phyloP scores from a whole-genome alignment of 2,113 vertebrate species.

The Mirounga angustirostris region DNA sequence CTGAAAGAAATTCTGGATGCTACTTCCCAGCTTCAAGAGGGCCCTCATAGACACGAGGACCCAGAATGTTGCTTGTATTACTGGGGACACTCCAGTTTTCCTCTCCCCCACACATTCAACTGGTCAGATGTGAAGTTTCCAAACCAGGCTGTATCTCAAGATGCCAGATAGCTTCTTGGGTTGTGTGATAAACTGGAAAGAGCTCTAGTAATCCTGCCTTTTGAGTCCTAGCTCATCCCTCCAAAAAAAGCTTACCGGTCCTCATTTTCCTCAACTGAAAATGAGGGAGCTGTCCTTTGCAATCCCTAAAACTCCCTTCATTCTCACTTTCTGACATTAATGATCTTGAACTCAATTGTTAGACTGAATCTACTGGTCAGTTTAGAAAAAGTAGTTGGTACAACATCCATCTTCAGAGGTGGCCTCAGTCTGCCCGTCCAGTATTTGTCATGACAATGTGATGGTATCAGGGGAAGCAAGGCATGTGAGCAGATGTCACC shows the following conservation, averaged over 20 bases:
- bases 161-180: neutral
- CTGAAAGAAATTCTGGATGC: neutral
- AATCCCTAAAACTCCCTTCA: too few relatives aligned
- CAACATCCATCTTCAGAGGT: neutral
- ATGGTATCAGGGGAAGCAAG: neutral
- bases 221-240: neutral
- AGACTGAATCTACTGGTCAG: neutral
- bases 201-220: neutral
- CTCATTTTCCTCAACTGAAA: neutral
- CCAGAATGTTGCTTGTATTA: neutral
- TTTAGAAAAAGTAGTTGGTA: neutral
- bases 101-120: too few relatives aligned
- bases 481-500: neutral
- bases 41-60: accelerated
- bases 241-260: neutral
- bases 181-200: neutral
- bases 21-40: neutral
- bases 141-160: neutral
- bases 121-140: neutral
- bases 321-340: neutral
- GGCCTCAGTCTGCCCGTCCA: neutral
- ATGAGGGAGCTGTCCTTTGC: neutral
- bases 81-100: accelerated
- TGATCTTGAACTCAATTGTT: neutral
- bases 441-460: neutral